Conservation (phyloP, 2,888 invertebrate genomes). For the Lumbricus terrestris region DNA sequence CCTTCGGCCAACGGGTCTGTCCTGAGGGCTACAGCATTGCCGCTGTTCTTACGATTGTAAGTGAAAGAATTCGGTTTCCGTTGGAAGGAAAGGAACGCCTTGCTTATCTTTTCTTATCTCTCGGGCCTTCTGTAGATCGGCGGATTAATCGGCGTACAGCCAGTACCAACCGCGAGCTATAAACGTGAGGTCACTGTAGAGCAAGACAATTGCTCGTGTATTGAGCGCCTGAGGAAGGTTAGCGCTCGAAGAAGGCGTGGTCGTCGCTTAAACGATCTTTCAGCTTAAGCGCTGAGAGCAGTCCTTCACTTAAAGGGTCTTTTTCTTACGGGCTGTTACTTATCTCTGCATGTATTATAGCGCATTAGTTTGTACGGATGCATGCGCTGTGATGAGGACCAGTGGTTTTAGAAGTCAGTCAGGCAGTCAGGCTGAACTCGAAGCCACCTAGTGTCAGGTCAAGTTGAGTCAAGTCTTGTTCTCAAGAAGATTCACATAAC, state of each 20-base stretch:
- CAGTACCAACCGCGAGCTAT: not conserved
- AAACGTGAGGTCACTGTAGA: too few relatives aligned
- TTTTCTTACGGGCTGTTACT: not conserved
- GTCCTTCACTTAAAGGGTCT: not conserved
- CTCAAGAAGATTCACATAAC: not conserved
- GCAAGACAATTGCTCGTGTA: not conserved
- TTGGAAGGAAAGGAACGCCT: not conserved
- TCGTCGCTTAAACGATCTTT: not conserved
- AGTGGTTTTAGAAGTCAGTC: not conserved
- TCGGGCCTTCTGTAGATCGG: not conserved
- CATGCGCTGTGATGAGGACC: not conserved
- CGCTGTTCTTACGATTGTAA: not conserved
- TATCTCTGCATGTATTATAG: not conserved
- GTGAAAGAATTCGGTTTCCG: not conserved
- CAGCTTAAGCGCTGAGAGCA: not conserved
- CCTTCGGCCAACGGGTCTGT: not conserved
- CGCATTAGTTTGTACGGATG: not conserved
- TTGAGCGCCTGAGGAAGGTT: not conserved
- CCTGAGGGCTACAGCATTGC: not conserved
- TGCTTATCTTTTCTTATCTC: conserved; percentile 3
- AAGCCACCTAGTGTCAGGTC: not conserved
- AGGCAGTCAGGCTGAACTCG: not conserved
- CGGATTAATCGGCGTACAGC: not conserved
- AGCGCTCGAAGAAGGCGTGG: not conserved
- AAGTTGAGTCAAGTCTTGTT: not conserved